Conservation (phyloP, 2,797 vertebrate species). For the Acanthiza pusilla region DNA sequence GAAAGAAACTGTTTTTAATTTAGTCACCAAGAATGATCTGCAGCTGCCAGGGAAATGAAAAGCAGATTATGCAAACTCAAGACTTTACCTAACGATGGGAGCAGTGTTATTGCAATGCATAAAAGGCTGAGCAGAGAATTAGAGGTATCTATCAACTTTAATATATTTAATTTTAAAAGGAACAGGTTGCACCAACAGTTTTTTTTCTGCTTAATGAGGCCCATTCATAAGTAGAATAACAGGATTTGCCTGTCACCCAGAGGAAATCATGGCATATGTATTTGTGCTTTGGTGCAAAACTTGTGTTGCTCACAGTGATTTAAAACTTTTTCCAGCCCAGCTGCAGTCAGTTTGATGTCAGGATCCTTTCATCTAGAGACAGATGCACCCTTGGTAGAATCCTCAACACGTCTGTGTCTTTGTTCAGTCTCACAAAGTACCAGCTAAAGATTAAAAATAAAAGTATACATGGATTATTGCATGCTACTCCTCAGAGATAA, state of each 20-base stretch:
- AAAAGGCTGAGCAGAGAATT: constrained; percentile 44
- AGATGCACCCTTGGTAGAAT: constrained; percentile 51
- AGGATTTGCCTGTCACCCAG: constrained; percentile 55
- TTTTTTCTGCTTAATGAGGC: constrained; percentile 51
- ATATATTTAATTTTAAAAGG: constrained; percentile 57
- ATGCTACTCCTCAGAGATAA: not conserved
- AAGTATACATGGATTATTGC: not conserved
- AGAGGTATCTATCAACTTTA: constrained; percentile 51
- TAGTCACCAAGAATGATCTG: constrained; percentile 40
- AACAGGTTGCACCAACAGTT: constrained; percentile 54
- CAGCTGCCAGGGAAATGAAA: constrained; percentile 57
- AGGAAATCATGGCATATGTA: constrained; percentile 29
- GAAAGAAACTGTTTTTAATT: constrained; percentile 17
- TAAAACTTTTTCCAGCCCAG: constrained; percentile 51
- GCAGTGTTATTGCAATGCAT: constrained; percentile 16
- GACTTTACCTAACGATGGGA: constrained; percentile 29
- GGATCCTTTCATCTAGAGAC: constrained; percentile 48
- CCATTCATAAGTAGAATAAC: constrained; percentile 51
- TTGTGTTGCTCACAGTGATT: constrained; percentile 3
- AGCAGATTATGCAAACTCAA: constrained; percentile 58
- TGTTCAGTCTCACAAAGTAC: not conserved
- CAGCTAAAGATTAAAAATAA: constrained; percentile 23
- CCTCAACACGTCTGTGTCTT: not conserved
- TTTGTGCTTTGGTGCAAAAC: constrained; percentile 51
- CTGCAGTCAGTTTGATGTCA: constrained; percentile 50